Base-by-base conservation (phyloP, 2,113 vertebrate genomes). In the Seriola aureovittata region DNA sequence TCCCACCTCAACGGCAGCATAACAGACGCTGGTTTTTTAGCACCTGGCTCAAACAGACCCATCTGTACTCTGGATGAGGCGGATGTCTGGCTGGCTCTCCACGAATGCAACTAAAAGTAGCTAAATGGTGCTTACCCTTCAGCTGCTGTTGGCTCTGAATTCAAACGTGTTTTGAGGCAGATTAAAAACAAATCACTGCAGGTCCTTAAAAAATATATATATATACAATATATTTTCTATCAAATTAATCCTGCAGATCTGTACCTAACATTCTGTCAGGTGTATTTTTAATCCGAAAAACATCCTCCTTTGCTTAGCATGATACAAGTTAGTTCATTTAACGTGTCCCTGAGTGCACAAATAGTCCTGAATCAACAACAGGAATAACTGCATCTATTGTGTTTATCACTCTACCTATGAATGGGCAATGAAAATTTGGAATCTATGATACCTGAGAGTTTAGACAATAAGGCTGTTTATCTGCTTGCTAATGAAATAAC, bases 1-100 rank as follows among this genome's bases (percentile, higher is more conserved):
- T 91, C 92, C 87, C 87, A 85, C 78, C 75, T 85, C 73, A 54
- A 72, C 76, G 66, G 78, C 63, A 66, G 85, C 66, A 78, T 81
- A 85, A 78, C 91, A 88, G 89, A 89, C 75, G 82, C 78, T 69
- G 69, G 87, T 50, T 77, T 78, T 78, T 81, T 78, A 84, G 80
- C 84, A 90, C 88, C 91, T 90, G 89, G 85, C 86, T 88, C 86
- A 68, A 85, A 82, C 80, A 80, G 82, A 85, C 78, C 84, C 80
- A 86, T 84, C 84, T 88, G 88, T 75, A 85, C 78, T 71, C 58
- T 55, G 88, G 88, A 77, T 84, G 90, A 92, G 87, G 88, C 65
- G 85, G 85, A 81, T 80, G 88, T 90, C 83, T 91, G 80, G 58
- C 75, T 87, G 81, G 50, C 72, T 87, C 76, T 69, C 38, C 2